Conservation (phyloP, 2,113 vertebrate genomes). For the Carollia perspicillata region DNA sequence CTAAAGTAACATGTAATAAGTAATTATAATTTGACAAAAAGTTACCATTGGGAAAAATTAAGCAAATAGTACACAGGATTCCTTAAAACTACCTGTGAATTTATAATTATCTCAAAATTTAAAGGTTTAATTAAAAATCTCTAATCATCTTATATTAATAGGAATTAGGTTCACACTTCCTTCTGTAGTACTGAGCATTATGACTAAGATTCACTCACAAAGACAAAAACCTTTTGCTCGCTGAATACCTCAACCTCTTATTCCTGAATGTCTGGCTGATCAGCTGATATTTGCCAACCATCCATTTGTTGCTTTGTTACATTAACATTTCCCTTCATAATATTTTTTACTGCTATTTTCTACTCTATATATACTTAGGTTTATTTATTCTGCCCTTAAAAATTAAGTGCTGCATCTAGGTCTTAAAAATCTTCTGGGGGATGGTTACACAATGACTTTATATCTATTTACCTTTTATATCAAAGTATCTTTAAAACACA, state of each 20-base stretch:
- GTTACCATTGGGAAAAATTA: not conserved
- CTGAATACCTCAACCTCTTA: not conserved
- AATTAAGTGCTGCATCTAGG: not conserved
- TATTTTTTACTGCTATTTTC: not conserved
- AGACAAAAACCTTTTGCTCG: not conserved
- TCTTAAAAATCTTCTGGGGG: not conserved
- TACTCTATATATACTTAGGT: not conserved
- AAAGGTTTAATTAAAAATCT: not conserved
- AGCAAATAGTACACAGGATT: not conserved
- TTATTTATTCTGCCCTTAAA: not conserved
- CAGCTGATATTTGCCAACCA: not conserved
- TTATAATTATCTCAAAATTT: conserved; percentile 19
- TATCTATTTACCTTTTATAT: not conserved
- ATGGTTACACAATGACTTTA: not conserved
- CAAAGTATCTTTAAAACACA: not conserved
- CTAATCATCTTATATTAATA: not conserved
- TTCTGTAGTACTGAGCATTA: not conserved
- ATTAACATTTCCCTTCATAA: not conserved
- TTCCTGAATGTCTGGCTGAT: not conserved
- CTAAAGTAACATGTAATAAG: not conserved
- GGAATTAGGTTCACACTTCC: not conserved
- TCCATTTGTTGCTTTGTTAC: not conserved
- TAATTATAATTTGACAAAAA: not conserved
- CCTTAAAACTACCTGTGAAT: not conserved
- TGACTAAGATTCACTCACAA: not conserved